Conservation (phyloP, 2,888 invertebrate genomes). For the Rhagium mordax region DNA sequence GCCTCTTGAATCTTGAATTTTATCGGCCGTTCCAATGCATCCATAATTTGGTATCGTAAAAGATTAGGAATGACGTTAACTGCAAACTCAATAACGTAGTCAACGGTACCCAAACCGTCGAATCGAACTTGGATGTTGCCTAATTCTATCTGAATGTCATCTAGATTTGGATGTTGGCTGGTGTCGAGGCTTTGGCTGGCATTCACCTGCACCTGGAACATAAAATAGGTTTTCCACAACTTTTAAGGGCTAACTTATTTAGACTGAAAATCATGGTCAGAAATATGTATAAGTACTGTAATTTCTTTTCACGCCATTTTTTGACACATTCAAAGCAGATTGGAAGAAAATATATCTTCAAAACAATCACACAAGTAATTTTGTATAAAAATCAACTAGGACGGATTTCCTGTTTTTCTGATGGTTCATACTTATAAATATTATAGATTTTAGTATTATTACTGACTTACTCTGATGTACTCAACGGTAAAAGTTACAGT, state of each 20-base stretch:
- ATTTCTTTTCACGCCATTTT: no score
- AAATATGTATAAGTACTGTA: no score
- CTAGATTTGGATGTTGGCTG: conserved; percentile 79
- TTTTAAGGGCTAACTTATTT: no score
- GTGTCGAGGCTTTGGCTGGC: conserved; percentile 86
- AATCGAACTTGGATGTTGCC: conserved; percentile 86
- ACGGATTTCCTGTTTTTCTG: no score
- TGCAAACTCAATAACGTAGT: conserved; percentile 85
- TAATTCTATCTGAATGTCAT: conserved; percentile 81
- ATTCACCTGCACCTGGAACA: conserved; percentile 73
- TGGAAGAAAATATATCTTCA: no score
- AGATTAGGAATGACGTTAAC: conserved; percentile 89
- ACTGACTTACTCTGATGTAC: conserved; percentile 75
- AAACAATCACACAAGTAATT: no score
- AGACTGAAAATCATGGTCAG: no score
- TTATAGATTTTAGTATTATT: background rate
- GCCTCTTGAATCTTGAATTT: conserved; percentile 82
- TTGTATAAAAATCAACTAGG: no score
- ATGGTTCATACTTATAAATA: no score
- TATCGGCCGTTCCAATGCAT: conserved; percentile 85
- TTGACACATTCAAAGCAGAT: no score
- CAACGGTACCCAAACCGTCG: conserved; percentile 89
- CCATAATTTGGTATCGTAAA: conserved; percentile 89
- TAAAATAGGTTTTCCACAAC: background rate
- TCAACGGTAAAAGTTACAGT: conserved; percentile 85